Evolutionary conservation across 2,797 vertebrate genomes (phyloP).

Genomic region (Bryconaethiops microstoma): DNA sequence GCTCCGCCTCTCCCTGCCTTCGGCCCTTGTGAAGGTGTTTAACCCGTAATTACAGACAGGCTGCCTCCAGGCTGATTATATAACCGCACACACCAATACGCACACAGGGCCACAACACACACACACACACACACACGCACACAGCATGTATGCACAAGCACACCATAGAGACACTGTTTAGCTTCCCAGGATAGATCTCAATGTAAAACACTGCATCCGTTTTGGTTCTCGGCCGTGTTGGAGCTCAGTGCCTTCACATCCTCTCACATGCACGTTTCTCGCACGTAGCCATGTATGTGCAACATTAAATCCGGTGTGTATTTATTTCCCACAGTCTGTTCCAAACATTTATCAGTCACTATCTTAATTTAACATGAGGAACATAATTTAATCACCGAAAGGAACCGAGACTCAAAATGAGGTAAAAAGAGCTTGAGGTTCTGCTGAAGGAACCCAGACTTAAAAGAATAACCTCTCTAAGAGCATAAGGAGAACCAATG

Average conservation of each 20-base stretch:
- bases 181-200: background rate
- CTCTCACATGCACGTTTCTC: slow-evolving; percentile 13
- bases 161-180: slow-evolving; percentile 4
- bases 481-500: too few relatives aligned
- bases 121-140: slow-evolving; percentile 34
- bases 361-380: too few relatives aligned
- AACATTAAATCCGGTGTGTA: background rate
- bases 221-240: too few relatives aligned
- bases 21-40: slow-evolving; percentile 64
- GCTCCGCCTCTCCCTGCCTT: slow-evolving; percentile 68
- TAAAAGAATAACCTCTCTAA: too few relatives aligned
- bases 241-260: background rate
- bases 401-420: too few relatives aligned
- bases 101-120: background rate
- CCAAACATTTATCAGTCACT: too few relatives aligned
- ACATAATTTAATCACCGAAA: too few relatives aligned
- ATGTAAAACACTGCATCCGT: background rate
- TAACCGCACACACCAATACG: slow-evolving; percentile 39
- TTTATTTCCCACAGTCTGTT: too few relatives aligned
- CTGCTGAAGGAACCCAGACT: too few relatives aligned
- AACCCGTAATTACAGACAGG: slow-evolving; percentile 56
- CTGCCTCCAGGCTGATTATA: slow-evolving; percentile 54
- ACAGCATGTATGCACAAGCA: background rate
- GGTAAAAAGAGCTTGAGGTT: too few relatives aligned
- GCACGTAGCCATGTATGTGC: background rate